These are phyloP conservation scores for Tragelaphus scriptus DNA, from an alignment of 2,113 vertebrate species.

Conservation along the genomic window DNA sequence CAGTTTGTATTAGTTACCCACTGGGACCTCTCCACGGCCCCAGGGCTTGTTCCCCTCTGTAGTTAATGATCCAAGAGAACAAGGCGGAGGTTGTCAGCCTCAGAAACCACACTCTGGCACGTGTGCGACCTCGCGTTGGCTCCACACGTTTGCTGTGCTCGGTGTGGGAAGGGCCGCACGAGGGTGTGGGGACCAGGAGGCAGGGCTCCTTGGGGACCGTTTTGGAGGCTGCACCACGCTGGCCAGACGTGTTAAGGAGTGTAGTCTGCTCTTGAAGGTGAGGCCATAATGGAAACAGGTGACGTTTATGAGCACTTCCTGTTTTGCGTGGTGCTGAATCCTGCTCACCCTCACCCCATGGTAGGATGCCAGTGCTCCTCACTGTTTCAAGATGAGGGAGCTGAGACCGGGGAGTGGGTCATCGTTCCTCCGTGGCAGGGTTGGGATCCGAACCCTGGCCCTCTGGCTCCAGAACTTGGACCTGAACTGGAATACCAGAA, in stretches of 20 bases:
- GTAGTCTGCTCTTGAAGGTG: fast-evolving
- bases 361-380: background rate
- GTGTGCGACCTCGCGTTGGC: background rate
- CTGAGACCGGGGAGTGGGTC: background rate
- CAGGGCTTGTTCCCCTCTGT: fast-evolving
- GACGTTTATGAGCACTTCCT: background rate
- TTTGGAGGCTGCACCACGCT: background rate
- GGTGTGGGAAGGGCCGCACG: fast-evolving
- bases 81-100: background rate
- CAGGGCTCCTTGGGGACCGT: background rate
- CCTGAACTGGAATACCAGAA: background rate
- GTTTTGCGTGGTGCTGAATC: fast-evolving
- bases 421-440: fast-evolving
- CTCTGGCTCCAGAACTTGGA: background rate
- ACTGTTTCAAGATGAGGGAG: background rate
- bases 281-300: background rate
- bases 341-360: fast-evolving
- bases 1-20: background rate
- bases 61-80: background rate
- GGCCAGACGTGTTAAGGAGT: background rate
- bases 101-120: background rate
- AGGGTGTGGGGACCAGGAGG: background rate
- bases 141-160: background rate
- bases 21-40: background rate
- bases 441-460: background rate